A percentile compares a stretch with the other conserved stretches of the same genome.
These are phyloP conservation scores for Mormyrops boulengeri DNA, from an alignment of 2,797 vertebrate species.

Conservation along the genomic window DNA sequence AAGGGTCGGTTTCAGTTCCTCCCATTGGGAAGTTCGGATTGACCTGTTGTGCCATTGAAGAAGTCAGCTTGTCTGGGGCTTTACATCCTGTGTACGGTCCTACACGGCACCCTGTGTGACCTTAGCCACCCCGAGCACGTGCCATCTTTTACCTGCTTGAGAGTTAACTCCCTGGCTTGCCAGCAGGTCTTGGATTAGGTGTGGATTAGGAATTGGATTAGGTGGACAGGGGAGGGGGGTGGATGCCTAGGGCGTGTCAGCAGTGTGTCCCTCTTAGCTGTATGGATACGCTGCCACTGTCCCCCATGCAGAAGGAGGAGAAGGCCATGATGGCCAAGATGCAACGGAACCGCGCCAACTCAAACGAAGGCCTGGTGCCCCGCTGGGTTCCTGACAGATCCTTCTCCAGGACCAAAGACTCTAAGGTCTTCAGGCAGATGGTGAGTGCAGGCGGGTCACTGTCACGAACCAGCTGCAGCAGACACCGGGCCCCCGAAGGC, in stretches of 20 bases:
- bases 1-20: conserved; percentile 64
- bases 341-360: conserved; percentile 82
- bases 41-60: background rate
- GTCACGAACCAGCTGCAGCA: background rate
- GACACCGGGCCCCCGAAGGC: background rate
- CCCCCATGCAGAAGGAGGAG: conserved; percentile 78
- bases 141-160: background rate
- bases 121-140: background rate
- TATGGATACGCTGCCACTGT: background rate
- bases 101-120: background rate
- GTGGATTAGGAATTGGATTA: background rate
- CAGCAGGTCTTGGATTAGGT: background rate
- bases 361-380: conserved; percentile 77
- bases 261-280: background rate
- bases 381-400: conserved; percentile 89
- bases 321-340: conserved; percentile 92
- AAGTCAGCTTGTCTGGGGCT: background rate
- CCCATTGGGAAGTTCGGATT: background rate
- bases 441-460: conserved; percentile 55
- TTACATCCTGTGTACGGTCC: background rate
- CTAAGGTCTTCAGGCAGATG: conserved; percentile 95
- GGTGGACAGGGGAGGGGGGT: background rate
- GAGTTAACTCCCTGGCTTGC: background rate
- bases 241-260: background rate
- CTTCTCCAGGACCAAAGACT: conserved; percentile 87